phyloP scores from a whole-genome alignment of 2,797 vertebrate genomes.

The Enoplosus armatus region DNA sequence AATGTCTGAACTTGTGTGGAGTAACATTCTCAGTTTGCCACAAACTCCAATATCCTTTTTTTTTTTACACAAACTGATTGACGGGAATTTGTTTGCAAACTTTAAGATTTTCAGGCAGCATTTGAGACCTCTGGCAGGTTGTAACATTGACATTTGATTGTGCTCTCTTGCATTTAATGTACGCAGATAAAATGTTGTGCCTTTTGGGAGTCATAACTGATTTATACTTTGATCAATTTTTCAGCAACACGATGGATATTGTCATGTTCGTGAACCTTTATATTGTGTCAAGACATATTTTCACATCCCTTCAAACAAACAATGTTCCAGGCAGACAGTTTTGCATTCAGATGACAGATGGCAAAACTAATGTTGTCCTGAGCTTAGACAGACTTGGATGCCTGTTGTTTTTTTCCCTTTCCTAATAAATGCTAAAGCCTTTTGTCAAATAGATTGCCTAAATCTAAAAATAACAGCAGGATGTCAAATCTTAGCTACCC shows the following conservation, averaged over 20 bases:
- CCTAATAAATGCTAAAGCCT: constrained; percentile 26
- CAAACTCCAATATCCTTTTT: neutral
- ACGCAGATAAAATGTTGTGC: constrained; percentile 9
- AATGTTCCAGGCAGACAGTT: constrained; percentile 36
- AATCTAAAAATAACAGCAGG: constrained; percentile 58
- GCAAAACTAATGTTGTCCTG: constrained; percentile 31
- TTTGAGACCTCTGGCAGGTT: neutral
- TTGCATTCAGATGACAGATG: constrained; percentile 51
- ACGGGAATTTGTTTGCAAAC: neutral
- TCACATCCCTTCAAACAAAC: constrained; percentile 20
- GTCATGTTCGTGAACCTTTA: constrained; percentile 15
- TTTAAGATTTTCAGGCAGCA: neutral
- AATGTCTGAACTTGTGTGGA: neutral
- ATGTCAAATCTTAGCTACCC: constrained; percentile 34
- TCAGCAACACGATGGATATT: neutral
- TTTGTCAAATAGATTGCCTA: constrained; percentile 45
- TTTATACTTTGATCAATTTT: constrained; percentile 1
- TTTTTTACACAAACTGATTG: neutral
- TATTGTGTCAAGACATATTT: constrained; percentile 23
- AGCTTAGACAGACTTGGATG: constrained; percentile 33
- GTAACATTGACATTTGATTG: neutral
- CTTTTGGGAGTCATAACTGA: constrained; percentile 7
- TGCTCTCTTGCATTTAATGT: constrained; percentile 13
- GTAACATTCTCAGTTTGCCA: constrained; percentile 4
- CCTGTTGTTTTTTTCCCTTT: constrained; percentile 22